Evolutionary conservation across 2,888 invertebrate genomes (phyloP), one percentile per base, ranked within the genome.

Genomic region (Oxystoma pomonae): DNA sequence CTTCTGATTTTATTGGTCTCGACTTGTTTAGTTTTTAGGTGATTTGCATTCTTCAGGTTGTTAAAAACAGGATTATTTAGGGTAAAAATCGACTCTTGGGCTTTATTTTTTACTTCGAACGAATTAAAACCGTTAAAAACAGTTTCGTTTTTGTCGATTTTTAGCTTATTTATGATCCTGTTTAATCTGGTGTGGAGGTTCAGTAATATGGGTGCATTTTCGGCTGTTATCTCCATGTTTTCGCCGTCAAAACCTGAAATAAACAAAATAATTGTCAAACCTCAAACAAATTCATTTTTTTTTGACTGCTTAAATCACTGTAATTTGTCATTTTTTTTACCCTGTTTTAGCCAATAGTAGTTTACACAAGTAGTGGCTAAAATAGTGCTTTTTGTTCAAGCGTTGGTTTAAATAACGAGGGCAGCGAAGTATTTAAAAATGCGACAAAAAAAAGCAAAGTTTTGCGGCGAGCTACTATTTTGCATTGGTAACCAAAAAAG

Each of bases 1-100:
- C 94, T 90, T 0, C 88, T 85, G 57, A 94, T 85, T 62, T 90
- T 84, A 72, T 88, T 89, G 0, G 90, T 89, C 70, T 88, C 87
- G 0, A 89, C 84, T 72, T 87, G 83, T 80, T 87, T 87, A 0
- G 89, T 85, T 7, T 86, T 80, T 1, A 92, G 77, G 61, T 83
- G 86, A 52, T 86, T 84, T 0, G 89, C 86, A 0, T 89, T 88
- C 56, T 84, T 84, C 0, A 90, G 87, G 52, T 94, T 81, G 52
- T 87, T 87, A 75, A 91, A 89, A 61, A 87, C 85, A 0, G 91
- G 89, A 1, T 87, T 85, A 51, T 86, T 85, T 0, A 92, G 90
- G n/a, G 90, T 89, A 77, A 94, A 94, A 55, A 94, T 83, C 0
- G 83, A 78, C 1, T 86, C 84, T 16, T 80, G 82, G 5, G 75